Percentiles rank a stretch among this genome's conserved stretches.
These are phyloP conservation scores for Xiphias gladius DNA, from an alignment of 2,113 vertebrate genomes.

Conservation along the genomic window DNA sequence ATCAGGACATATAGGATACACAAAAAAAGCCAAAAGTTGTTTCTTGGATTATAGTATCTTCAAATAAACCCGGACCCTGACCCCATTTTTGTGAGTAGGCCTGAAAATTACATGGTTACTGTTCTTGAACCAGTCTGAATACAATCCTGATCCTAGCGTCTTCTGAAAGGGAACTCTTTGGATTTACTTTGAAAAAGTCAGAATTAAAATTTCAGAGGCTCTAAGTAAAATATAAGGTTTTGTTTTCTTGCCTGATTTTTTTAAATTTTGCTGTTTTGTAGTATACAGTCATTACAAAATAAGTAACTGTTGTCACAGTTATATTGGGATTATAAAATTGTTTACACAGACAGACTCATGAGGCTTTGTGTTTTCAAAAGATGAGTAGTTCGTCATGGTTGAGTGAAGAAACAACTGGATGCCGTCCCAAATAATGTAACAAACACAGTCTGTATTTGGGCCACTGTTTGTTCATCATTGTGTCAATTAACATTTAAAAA, in stretches of 20 bases:
- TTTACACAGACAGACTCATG: not conserved
- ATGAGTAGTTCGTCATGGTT: not conserved
- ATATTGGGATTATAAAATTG: not conserved
- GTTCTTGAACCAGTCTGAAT: not conserved
- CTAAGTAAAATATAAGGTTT: too few species aligned
- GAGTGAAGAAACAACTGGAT: not conserved
- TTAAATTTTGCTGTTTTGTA: not conserved
- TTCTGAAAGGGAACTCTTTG: not conserved
- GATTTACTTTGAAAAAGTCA: not conserved
- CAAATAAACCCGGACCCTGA: not conserved
- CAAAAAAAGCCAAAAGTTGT: not conserved
- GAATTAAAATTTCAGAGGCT: not conserved
- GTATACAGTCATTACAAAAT: not conserved
- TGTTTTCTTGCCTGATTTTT: not conserved
- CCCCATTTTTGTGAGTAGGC: not conserved
- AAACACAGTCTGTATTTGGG: not conserved
- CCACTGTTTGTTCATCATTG: not conserved
- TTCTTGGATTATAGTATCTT: not conserved
- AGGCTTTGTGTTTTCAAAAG: not conserved
- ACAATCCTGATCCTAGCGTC: not conserved
- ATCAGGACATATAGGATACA: not conserved
- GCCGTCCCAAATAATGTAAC: not conserved
- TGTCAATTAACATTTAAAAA: not conserved
- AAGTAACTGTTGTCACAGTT: not conserved
- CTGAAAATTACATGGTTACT: not conserved